Percentiles rank a stretch among this genome's conserved stretches.
These are phyloP conservation scores for Aleiodes sp. DNA, from an alignment of 1,140 invertebrate genomes.

Conservation along the genomic window DNA sequence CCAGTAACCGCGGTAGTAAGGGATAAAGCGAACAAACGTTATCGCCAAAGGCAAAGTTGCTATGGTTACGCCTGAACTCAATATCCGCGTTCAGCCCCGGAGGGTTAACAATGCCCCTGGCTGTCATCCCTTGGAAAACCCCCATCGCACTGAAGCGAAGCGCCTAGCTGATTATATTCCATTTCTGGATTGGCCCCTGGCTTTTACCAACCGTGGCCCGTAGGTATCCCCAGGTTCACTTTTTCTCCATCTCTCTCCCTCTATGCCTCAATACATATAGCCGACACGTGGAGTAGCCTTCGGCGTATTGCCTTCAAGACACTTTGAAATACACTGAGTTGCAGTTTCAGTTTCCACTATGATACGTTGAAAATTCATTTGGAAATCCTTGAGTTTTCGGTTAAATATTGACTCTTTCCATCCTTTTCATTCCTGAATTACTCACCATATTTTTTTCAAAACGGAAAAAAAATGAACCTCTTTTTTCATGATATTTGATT, in stretches of 20 bases:
- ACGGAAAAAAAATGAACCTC: too few species aligned
- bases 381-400: too few species aligned
- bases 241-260: too few species aligned
- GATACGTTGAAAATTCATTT: too few species aligned
- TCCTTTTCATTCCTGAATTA: too few species aligned
- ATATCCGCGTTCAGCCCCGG: conserved; percentile 63
- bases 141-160: conserved; percentile 55
- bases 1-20: conserved; percentile 59
- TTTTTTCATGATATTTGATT: too few species aligned
- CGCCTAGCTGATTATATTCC: conserved; percentile 64
- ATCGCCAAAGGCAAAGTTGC: conserved; percentile 62
- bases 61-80: conserved; percentile 71
- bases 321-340: conserved; percentile 49
- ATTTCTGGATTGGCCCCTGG: conserved; percentile 60
- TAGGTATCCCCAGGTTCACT: conserved; percentile 13
- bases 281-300: conserved; percentile 54
- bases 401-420: too few species aligned
- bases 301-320: conserved; percentile 55
- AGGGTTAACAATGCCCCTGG: conserved; percentile 50
- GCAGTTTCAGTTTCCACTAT: conserved; percentile 8
- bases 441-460: too few species aligned
- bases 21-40: conserved; percentile 64
- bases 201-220: conserved; percentile 20
- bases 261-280: conserved; percentile 52
- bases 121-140: conserved; percentile 62